Conservation (phyloP, 1,140 invertebrate species). For the Sycophaga agraensis region DNA sequence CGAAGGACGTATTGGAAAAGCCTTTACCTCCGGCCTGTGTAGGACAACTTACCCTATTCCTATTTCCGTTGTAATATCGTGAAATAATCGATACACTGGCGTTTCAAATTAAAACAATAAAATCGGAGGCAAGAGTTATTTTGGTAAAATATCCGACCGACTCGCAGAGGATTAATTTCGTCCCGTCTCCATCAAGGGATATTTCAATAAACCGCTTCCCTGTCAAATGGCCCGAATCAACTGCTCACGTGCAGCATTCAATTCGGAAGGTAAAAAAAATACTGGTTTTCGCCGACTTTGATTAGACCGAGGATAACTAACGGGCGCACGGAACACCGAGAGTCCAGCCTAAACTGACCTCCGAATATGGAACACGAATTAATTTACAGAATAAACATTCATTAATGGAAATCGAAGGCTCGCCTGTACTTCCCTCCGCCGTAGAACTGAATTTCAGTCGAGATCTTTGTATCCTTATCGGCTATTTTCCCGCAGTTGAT, state of each 20-base stretch:
- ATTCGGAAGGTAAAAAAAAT: background rate
- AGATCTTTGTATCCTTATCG: no score
- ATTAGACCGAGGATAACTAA: background rate
- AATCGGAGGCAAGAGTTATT: no score
- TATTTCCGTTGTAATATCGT: no score
- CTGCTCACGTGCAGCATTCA: background rate
- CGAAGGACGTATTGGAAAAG: no score
- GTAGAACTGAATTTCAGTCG: no score
- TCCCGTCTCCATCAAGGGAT: background rate
- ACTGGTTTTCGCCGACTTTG: background rate
- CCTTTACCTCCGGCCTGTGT: no score
- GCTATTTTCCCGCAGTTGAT: no score
- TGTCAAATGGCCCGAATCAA: background rate
- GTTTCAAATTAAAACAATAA: no score
- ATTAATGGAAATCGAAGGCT: background rate
- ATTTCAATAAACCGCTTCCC: constrained; percentile 7
- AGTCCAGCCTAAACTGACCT: background rate
- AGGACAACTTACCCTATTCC: no score
- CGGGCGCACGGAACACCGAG: background rate
- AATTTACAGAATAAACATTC: constrained; percentile 6
- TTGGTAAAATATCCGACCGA: no score
- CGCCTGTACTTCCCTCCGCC: no score
- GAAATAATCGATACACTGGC: no score
- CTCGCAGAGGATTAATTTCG: constrained; percentile 12
- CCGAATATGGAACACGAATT: background rate